A percentile compares a stretch with the other conserved stretches of the same genome.
These are phyloP conservation scores for Eonycteris spelaea DNA, from an alignment of 2,113 vertebrate genomes.

Conservation along the genomic window DNA sequence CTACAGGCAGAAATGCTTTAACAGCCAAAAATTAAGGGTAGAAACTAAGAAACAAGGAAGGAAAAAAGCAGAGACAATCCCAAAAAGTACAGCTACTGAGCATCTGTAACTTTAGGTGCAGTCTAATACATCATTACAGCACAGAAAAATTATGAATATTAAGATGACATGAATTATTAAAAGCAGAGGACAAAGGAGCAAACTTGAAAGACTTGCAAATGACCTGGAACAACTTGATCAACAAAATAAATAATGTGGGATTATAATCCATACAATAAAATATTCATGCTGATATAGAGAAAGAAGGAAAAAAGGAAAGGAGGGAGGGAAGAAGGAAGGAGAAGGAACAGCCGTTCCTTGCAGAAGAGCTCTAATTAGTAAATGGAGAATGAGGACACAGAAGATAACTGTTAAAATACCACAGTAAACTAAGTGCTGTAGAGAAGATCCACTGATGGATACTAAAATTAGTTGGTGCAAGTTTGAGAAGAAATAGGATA, in stretches of 20 bases:
- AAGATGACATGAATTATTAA: slow-evolving; percentile 17
- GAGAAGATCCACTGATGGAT: neutral
- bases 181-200: slow-evolving; percentile 13
- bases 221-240: neutral
- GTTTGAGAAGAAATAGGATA: neutral
- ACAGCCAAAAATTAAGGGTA: neutral
- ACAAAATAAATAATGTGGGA: neutral
- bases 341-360: neutral
- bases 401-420: neutral
- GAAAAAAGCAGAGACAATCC: neutral
- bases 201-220: neutral
- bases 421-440: neutral
- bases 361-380: neutral
- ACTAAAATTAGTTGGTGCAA: neutral
- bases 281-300: neutral
- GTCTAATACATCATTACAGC: neutral
- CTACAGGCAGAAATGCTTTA: neutral
- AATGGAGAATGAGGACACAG: neutral
- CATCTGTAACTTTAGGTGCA: neutral
- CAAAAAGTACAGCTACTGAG: neutral
- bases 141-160: neutral
- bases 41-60: slow-evolving; percentile 22
- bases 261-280: slow-evolving; percentile 7
- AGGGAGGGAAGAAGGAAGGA: neutral
- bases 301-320: neutral